phyloP scores from a whole-genome alignment of 2,113 vertebrate genomes.

The Marmota flaviventris region DNA sequence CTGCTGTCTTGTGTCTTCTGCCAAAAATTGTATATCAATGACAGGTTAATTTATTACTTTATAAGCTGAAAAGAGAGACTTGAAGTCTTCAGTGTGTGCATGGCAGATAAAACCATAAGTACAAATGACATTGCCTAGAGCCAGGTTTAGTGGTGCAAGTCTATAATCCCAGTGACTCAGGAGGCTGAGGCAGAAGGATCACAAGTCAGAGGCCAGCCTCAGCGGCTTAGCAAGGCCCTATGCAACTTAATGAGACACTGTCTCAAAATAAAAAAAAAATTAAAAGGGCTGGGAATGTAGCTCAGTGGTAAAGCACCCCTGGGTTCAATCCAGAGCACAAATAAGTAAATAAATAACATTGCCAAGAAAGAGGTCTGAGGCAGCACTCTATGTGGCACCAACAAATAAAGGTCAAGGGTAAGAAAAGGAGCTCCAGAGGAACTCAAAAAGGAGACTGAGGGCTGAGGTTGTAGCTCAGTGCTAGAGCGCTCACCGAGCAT shows the following conservation, averaged over 20 bases:
- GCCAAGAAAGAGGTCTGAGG: background rate
- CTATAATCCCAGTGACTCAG: too few relatives aligned
- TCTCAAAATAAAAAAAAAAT: too few relatives aligned
- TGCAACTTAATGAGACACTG: too few relatives aligned
- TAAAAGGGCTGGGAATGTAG: too few relatives aligned
- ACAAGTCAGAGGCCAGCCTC: too few relatives aligned
- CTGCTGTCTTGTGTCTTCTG: background rate
- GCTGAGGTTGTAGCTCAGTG: background rate
- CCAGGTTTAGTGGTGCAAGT: too few relatives aligned
- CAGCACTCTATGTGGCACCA: background rate
- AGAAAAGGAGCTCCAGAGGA: background rate
- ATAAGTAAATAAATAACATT: background rate
- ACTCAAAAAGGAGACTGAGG: background rate
- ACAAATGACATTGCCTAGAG: background rate
- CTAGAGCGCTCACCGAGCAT: background rate
- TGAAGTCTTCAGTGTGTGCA: background rate
- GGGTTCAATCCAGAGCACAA: too few relatives aligned
- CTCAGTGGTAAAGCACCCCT: too few relatives aligned
- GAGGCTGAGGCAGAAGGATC: too few relatives aligned
- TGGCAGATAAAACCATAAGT: background rate
- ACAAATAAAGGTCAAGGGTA: background rate
- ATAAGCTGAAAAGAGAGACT: background rate
- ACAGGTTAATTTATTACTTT: background rate
- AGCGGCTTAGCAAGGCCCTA: too few relatives aligned
- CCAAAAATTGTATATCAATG: background rate